Evolutionary conservation across 2,113 vertebrate genomes (phyloP).

Genomic region (Podarcis cretensis): DNA sequence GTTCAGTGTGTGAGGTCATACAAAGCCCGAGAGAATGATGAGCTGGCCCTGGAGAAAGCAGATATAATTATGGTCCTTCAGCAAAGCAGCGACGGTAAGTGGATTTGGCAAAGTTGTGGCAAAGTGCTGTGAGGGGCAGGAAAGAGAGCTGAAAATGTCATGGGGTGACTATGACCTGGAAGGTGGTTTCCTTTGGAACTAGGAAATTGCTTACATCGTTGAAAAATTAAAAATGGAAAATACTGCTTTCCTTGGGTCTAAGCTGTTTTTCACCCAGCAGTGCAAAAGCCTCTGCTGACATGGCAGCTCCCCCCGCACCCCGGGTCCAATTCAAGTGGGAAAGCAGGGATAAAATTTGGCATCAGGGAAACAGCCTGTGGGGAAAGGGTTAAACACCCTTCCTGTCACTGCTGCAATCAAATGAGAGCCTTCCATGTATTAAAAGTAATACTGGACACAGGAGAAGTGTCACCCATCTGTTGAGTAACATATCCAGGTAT

Average conservation of each 20-base stretch:
- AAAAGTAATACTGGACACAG: not conserved
- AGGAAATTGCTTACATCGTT: not conserved
- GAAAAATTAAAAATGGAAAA: not conserved
- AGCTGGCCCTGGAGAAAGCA: slow-evolving; percentile 93
- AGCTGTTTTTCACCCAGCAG: not conserved
- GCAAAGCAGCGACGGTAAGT: slow-evolving; percentile 90
- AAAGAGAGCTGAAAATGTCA: not conserved
- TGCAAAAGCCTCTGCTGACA: not conserved
- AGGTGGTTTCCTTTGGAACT: not conserved
- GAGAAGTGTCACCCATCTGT: no score
- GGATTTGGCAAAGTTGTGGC: not conserved
- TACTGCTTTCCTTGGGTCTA: not conserved
- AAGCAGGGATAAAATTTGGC: not conserved
- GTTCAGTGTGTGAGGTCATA: slow-evolving; percentile 92
- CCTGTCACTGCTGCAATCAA: not conserved
- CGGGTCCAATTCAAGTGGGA: not conserved
- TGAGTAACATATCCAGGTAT: no score
- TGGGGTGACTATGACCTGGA: not conserved
- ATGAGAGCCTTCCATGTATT: not conserved
- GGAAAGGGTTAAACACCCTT: not conserved
- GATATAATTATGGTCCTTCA: slow-evolving; percentile 91
- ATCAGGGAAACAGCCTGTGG: not conserved
- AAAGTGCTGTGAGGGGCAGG: no score
- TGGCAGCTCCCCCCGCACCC: not conserved
- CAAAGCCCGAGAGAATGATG: slow-evolving; percentile 91